Evolutionary conservation across 1,140 invertebrate genomes (phyloP).

Genomic region (Campoletis sonorensis): DNA sequence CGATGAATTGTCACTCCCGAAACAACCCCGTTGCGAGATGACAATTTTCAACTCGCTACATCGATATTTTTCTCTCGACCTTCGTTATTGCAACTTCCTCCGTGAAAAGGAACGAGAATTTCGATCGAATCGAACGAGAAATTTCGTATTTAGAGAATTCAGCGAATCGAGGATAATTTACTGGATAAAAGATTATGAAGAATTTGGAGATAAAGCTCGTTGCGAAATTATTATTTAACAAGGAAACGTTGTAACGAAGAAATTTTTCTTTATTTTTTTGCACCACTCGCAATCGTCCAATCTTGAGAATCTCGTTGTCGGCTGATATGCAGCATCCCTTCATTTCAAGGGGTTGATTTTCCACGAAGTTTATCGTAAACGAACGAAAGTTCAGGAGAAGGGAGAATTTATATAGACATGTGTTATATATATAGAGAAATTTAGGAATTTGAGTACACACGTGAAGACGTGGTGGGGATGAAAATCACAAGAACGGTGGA

Average conservation of each 20-base stretch:
- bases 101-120: neutral
- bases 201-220: too few species aligned
- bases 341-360: constrained; percentile 4
- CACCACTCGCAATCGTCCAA: neutral
- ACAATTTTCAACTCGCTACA: neutral
- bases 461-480: neutral
- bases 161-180: too few species aligned
- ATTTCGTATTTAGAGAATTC: neutral
- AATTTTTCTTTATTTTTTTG: neutral
- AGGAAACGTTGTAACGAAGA: too few species aligned
- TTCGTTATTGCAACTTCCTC: neutral
- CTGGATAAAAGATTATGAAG: too few species aligned
- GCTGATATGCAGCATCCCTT: neutral
- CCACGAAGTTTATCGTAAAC: constrained; percentile 3
- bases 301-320: neutral
- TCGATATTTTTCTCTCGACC: neutral
- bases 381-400: neutral
- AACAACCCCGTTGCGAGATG: constrained; percentile 5
- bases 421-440: neutral
- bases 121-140: neutral
- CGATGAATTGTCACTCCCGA: neutral
- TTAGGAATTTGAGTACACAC: neutral
- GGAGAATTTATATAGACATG: neutral
- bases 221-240: too few species aligned
- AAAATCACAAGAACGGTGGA: constrained; percentile 34